Evolutionary conservation across 2,113 vertebrate genomes (phyloP).

Genomic region (Terrapene triunguis): DNA sequence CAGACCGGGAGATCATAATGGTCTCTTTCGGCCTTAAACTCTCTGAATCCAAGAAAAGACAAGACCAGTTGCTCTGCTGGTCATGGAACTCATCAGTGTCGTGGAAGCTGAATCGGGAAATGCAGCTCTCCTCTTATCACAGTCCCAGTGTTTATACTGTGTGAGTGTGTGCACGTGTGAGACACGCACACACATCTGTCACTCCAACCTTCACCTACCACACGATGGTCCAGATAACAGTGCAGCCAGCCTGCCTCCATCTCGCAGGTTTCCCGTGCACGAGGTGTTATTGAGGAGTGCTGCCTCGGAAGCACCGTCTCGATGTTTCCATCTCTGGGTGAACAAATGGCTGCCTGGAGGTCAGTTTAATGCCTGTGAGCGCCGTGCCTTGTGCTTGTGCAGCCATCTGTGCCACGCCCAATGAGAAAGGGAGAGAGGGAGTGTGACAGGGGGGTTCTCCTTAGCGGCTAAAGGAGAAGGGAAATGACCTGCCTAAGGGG

Average conservation of each 20-base stretch:
- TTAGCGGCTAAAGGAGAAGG: background rate
- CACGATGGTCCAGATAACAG: background rate
- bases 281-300: background rate
- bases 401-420: accelerated
- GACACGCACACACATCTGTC: background rate
- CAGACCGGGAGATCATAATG: background rate
- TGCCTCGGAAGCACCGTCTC: background rate
- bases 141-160: background rate
- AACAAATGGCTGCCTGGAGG: background rate
- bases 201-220: accelerated
- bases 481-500: background rate
- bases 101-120: background rate
- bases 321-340: background rate
- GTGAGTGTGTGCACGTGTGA: background rate
- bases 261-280: background rate
- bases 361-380: background rate
- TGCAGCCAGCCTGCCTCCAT: background rate
- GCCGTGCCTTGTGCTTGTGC: accelerated
- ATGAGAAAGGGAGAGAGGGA: background rate
- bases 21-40: background rate
- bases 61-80: background rate
- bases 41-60: background rate
- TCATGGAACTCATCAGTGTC: background rate
- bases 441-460: background rate
- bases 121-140: background rate